Percentiles rank a stretch among this genome's conserved stretches.
Conservation (phyloP, 2,113 vertebrate species). For the cattle (Bos taurus) region ARS-UCD2.0 NC_037329.1:52990501-52991000, state of each 20-base stretch:
- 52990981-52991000: conserved; percentile 76
- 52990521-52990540: conserved; percentile 49
- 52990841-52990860: conserved; percentile 70
- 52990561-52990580: conserved; percentile 54
- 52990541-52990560: conserved; percentile 58
- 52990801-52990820: conserved; percentile 54
- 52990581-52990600: conserved; percentile 49
- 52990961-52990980: conserved; percentile 73
- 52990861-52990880: conserved; percentile 69
- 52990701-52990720: neutral
- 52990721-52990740: neutral
- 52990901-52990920: conserved; percentile 73
- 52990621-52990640: conserved; percentile 62
- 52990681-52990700: conserved; percentile 52
- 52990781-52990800: conserved; percentile 50
- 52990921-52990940: conserved; percentile 68
- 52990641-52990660: conserved; percentile 40
- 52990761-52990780: neutral
- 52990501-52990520: conserved; percentile 42
- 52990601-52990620: conserved; percentile 51
- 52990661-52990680: conserved; percentile 31
- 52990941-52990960: conserved; percentile 72
- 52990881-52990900: conserved; percentile 74
- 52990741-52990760: neutral
- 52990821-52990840: conserved; percentile 53